A percentile compares a stretch with the other conserved stretches of the same genome.
phyloP scores from a whole-genome alignment of 2,888 invertebrate genomes.

The Aromia moschata region DNA sequence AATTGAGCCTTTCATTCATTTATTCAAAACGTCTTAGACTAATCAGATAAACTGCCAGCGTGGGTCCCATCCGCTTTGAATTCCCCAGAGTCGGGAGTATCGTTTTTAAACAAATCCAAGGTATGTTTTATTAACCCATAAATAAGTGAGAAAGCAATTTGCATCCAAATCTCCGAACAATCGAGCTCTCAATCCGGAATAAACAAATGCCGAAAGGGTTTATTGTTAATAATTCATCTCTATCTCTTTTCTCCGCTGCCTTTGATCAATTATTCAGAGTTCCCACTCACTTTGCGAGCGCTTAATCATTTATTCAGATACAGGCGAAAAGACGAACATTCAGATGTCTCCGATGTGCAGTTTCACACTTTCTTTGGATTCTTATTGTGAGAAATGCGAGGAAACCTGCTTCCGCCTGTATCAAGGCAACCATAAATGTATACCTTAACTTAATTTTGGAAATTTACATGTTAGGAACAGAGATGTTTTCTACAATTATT shows the following conservation, averaged over 20 bases:
- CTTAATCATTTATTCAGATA: conserved; percentile 53
- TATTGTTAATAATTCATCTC: conserved; percentile 57
- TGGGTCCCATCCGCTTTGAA: no score
- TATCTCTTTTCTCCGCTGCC: conserved; percentile 49
- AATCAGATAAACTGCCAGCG: no score
- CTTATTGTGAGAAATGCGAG: conserved; percentile 21
- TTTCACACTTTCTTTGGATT: conserved; percentile 28
- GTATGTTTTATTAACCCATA: conserved; percentile 4
- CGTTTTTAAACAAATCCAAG: neutral
- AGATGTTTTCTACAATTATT: neutral
- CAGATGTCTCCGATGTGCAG: conserved; percentile 38
- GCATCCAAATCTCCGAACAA: conserved; percentile 46
- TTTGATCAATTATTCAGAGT: conserved; percentile 60
- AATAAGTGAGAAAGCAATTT: conserved; percentile 34
- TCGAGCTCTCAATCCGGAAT: conserved; percentile 46
- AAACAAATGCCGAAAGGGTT: conserved; percentile 58
- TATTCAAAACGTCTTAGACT: no score
- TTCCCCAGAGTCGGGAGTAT: neutral
- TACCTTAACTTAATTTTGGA: conserved; percentile 1
- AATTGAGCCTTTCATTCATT: no score
- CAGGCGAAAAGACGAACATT: conserved; percentile 37
- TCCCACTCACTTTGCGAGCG: conserved; percentile 56
- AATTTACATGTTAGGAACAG: neutral
- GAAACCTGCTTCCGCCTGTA: conserved; percentile 2
- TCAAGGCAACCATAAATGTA: conserved; percentile 13